Evolutionary conservation across 2,797 vertebrate species (phyloP).

Genomic region (Falco naumanni): DNA sequence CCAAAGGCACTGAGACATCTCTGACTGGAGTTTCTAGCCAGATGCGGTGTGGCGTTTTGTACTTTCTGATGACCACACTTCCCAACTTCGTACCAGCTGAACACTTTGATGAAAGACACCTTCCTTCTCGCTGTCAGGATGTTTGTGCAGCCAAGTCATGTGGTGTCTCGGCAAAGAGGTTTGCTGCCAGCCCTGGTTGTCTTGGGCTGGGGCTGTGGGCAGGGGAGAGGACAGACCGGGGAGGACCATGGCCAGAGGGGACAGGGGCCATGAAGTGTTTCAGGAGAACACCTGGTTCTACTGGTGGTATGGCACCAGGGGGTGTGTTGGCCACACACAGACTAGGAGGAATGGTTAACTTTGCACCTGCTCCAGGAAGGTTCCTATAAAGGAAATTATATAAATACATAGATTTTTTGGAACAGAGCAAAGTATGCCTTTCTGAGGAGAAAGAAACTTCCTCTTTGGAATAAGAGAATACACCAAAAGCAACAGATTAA

Average conservation of each 20-base stretch:
- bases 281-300: background rate
- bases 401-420: background rate
- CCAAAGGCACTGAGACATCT: background rate
- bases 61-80: background rate
- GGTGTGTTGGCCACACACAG: background rate
- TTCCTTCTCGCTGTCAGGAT: background rate
- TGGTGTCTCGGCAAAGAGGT: background rate
- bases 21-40: background rate
- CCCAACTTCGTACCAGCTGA: background rate
- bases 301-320: background rate
- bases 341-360: background rate
- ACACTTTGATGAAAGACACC: background rate
- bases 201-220: background rate
- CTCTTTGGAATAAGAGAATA: background rate
- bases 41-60: background rate
- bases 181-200: background rate
- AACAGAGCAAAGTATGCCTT: background rate
- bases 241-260: background rate
- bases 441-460: background rate
- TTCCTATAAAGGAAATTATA: background rate
- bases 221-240: background rate
- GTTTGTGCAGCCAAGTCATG: accelerated
- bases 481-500: background rate
- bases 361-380: background rate
- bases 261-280: background rate